Evolutionary conservation across 2,113 vertebrate genomes (phyloP), one percentile per base, ranked within the genome.

Genomic region (Marmota flaviventris): DNA sequence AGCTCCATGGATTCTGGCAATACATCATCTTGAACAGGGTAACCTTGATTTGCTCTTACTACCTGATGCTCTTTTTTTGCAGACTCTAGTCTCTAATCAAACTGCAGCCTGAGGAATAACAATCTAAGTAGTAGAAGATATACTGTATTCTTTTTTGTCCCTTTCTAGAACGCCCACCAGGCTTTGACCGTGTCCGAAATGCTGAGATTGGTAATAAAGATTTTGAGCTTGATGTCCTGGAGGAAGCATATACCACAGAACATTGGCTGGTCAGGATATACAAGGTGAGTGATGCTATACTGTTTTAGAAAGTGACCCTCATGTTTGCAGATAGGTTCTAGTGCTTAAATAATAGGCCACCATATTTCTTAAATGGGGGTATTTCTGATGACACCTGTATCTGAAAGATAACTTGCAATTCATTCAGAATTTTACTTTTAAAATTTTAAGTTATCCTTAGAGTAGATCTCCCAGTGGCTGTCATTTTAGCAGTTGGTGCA

Each of bases 241-340:
- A 99, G 98, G 99, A 99, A 98, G 99, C 99, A 0, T 99, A 99
- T 96, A 99, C 99, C 73, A 99, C 99, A 98, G 99, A 99, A 98
- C 99, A 99, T 88, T 99, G 99, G 99, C 98, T 99, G 72, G 99
- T 99, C 93, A 99, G 99, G 98, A 99, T 99, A 99, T 99, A 99
- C 99, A 99, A 99, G 99, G 99, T 99, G 53, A 8, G 67, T 63
- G 42, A 63, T 67, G 45, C 11, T 34, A 0, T 0, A 24, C 75
- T 14, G 9, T 82, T 69, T 96, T 48, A 53, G 45, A 76, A 92
- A 79, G 42, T 25, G 82, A 32, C 39, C 58, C 17, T 93, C 0
- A 14, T 82, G 17, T 77, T 84, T 96, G 45, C 5, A 78, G 8
- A 48, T 73, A 53, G 20, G 75, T 79, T 75, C 29, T 63, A 8